phyloP scores from a whole-genome alignment of 2,888 invertebrate species.

The Drosophila helvetica region DNA sequence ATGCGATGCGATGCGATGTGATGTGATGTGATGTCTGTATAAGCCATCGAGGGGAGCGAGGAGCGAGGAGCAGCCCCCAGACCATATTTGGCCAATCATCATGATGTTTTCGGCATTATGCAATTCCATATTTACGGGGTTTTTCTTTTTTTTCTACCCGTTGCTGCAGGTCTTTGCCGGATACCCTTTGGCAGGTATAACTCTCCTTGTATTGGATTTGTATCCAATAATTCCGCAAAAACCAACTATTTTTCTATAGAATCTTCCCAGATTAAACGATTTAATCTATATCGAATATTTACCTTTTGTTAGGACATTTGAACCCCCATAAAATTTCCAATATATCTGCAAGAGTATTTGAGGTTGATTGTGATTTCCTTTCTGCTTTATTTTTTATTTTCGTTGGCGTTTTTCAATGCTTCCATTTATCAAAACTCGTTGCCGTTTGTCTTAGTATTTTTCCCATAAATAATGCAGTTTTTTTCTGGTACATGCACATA shows the following conservation, averaged over 20 bases:
- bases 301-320: too few relatives aligned
- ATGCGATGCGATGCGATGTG: conserved; percentile 37
- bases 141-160: conserved; percentile 1
- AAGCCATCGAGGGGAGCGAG: conserved; percentile 5
- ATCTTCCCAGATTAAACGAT: too few relatives aligned
- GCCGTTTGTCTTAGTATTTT: conserved; percentile 29
- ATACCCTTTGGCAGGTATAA: not conserved
- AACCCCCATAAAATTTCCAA: not conserved
- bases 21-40: conserved; percentile 41
- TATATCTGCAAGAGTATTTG: not conserved
- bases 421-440: conserved; percentile 59
- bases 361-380: not conserved
- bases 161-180: not conserved
- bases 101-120: conserved; percentile 56
- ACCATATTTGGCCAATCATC: conserved; percentile 63
- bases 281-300: too few relatives aligned
- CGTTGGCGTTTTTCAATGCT: conserved; percentile 48
- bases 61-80: conserved; percentile 35
- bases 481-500: conserved; percentile 44
- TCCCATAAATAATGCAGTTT: conserved; percentile 60
- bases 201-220: too few relatives aligned
- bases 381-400: conserved; percentile 20
- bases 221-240: too few relatives aligned
- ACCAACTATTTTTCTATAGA: too few relatives aligned
- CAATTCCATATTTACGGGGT: conserved; percentile 40